Evolutionary conservation across 2,797 vertebrate species (phyloP).

Genomic region (Distichodus sexfasciatus): DNA sequence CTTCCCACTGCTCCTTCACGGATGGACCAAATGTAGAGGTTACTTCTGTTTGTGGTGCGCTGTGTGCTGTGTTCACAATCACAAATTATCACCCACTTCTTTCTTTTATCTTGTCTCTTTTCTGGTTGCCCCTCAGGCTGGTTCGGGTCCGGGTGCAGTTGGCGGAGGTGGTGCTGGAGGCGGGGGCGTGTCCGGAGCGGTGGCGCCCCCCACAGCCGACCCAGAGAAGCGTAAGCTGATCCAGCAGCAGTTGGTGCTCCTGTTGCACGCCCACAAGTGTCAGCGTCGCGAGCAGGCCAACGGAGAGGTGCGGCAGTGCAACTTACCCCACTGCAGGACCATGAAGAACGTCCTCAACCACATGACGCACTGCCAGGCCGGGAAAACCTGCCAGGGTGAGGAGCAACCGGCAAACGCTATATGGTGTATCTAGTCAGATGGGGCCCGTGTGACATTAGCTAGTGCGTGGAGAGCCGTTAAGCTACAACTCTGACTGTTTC

Average conservation of each 20-base stretch:
- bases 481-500: no score
- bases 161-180: constrained; percentile 60
- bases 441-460: not conserved
- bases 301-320: constrained; percentile 83
- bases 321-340: constrained; percentile 94
- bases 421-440: not conserved
- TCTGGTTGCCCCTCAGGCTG: constrained; percentile 24
- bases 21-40: no score
- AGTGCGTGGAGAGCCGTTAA: no score
- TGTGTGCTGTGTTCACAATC: no score
- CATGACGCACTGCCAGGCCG: constrained; percentile 97
- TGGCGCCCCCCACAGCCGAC: constrained; percentile 83
- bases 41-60: no score
- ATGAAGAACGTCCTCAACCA: constrained; percentile 99
- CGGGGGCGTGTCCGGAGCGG: constrained; percentile 76
- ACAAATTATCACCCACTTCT: no score
- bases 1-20: no score
- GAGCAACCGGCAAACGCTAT: not conserved
- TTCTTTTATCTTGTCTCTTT: not conserved
- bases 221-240: constrained; percentile 88
- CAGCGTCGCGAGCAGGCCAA: constrained; percentile 86
- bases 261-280: constrained; percentile 87
- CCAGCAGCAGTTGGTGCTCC: constrained; percentile 86
- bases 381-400: constrained; percentile 95
- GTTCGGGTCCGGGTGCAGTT: constrained; percentile 49